Evolutionary conservation across 2,113 vertebrate genomes (phyloP).

Genomic region (Alosa alosa): DNA sequence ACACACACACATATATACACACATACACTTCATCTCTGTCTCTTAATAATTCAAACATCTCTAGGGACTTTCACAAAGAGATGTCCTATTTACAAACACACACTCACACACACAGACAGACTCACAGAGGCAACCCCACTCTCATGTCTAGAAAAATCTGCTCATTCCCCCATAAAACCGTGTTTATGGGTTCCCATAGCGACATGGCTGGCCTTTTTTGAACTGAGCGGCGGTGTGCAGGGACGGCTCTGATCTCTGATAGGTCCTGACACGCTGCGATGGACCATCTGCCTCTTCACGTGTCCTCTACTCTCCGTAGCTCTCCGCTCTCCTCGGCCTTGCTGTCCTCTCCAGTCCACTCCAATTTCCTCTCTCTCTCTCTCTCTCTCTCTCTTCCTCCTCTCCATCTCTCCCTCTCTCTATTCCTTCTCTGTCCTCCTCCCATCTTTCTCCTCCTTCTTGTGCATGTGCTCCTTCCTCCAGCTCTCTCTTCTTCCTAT

Average conservation of each 20-base stretch:
- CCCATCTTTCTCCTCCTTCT: background rate
- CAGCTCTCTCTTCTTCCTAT: background rate
- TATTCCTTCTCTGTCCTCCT: background rate
- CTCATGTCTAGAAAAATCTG: constrained; percentile 60
- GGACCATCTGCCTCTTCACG: constrained; percentile 38
- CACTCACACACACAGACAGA: constrained; percentile 30
- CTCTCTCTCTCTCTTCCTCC: background rate
- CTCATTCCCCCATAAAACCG: constrained; percentile 52
- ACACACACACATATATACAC: background rate
- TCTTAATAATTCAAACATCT: constrained; percentile 71
- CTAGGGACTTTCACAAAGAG: constrained; percentile 55
- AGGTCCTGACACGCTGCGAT: constrained; percentile 22
- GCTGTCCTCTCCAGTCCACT: background rate
- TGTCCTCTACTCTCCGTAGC: background rate
- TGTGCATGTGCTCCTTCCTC: background rate
- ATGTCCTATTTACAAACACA: constrained; percentile 66
- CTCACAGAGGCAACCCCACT: constrained; percentile 49
- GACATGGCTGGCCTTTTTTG: constrained; percentile 20
- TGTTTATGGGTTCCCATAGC: constrained; percentile 52
- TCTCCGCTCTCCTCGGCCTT: background rate
- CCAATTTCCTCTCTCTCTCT: background rate
- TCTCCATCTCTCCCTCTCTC: background rate
- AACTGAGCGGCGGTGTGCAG: background rate
- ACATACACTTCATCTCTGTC: constrained; percentile 22
- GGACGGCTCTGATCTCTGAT: constrained; percentile 24